Percentiles rank a stretch among this genome's conserved stretches.
These are phyloP conservation scores for Setophaga kirtlandii DNA, from an alignment of 2,113 vertebrate genomes.

Conservation along the genomic window DNA sequence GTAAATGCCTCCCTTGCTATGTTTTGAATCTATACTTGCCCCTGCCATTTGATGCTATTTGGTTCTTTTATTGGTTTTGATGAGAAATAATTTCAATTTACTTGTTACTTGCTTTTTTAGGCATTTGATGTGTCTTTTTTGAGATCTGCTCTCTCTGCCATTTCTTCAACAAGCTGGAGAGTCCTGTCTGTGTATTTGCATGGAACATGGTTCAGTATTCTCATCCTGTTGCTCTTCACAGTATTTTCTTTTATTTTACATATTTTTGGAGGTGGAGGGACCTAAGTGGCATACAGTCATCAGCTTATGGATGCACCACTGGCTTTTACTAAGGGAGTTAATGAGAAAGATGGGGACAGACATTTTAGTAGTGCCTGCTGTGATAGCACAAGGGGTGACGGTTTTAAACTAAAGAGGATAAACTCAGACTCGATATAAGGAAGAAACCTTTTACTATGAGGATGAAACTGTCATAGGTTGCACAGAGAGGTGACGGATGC, in stretches of 20 bases:
- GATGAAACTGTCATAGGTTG: not conserved
- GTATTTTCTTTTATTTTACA: not conserved
- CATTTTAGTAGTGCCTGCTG: not conserved
- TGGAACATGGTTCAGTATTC: accelerated
- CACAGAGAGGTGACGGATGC: not conserved
- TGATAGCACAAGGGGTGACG: not conserved
- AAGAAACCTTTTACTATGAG: not conserved
- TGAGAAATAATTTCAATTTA: not conserved
- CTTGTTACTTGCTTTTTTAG: not conserved
- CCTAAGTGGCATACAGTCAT: not conserved
- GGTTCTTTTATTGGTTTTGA: not conserved
- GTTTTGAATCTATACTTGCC: not conserved
- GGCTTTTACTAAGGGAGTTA: not conserved
- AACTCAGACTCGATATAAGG: not conserved
- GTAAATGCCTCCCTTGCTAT: not conserved
- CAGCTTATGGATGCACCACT: not conserved
- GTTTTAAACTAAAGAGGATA: not conserved
- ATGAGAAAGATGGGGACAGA: not conserved
- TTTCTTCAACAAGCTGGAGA: not conserved
- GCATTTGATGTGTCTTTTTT: not conserved
- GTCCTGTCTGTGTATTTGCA: not conserved
- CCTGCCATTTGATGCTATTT: not conserved
- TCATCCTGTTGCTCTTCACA: not conserved
- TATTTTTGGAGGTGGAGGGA: not conserved
- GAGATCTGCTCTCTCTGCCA: not conserved